Conservation (phyloP, 2,797 vertebrate genomes). For the Phataginus tetradactyla region DNA sequence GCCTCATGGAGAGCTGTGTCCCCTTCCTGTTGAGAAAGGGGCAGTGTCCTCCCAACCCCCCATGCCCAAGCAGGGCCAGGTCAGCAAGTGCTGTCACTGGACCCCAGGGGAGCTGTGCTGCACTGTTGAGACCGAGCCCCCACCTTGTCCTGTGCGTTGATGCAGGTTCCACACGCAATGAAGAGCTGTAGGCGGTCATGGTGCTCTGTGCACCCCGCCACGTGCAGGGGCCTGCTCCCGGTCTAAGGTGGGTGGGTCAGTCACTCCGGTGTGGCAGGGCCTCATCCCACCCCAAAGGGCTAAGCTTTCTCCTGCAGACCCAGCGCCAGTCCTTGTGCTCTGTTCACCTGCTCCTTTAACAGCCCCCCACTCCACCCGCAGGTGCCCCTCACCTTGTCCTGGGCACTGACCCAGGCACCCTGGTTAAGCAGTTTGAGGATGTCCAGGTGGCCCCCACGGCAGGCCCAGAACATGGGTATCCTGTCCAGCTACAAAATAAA, state of each 20-base stretch:
- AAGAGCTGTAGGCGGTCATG: conserved; percentile 90
- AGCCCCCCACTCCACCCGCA: neutral
- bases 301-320: no score
- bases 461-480: conserved; percentile 92
- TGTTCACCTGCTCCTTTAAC: neutral
- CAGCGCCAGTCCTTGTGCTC: fast-evolving
- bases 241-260: conserved; percentile 81
- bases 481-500: conserved; percentile 87
- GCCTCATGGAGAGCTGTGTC: conserved; percentile 93
- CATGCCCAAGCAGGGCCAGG: fast-evolving
- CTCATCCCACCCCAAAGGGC: neutral
- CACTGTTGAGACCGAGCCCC: neutral
- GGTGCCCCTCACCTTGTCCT: conserved; percentile 89
- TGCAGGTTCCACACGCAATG: conserved; percentile 91
- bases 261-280: neutral
- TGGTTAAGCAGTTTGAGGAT: conserved; percentile 90
- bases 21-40: conserved; percentile 86
- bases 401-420: conserved; percentile 87
- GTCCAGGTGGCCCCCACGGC: conserved; percentile 89
- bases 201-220: conserved; percentile 90
- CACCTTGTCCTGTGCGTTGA: conserved; percentile 91
- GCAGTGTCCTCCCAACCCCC: neutral
- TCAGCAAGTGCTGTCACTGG: neutral
- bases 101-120: fast-evolving
- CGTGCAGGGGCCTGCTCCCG: conserved; percentile 91